These are phyloP conservation scores for Cyanistes caeruleus DNA, from an alignment of 2,113 vertebrate genomes.

Conservation along the genomic window DNA sequence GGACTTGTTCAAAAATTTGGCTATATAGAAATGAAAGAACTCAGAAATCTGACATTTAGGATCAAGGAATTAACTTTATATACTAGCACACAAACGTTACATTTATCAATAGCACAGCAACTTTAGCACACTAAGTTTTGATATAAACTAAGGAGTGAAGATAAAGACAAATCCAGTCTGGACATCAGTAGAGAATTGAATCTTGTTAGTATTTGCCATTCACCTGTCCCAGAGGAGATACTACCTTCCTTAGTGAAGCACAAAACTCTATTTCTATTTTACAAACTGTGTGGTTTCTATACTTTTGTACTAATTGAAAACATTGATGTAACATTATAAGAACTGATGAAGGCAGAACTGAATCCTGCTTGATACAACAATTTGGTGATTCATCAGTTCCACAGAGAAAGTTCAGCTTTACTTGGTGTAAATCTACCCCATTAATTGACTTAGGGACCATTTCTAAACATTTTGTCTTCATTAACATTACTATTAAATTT, in stretches of 20 bases:
- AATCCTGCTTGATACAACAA: neutral
- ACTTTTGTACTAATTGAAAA: neutral
- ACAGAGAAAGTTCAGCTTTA: neutral
- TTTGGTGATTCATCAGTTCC: neutral
- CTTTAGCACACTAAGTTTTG: neutral
- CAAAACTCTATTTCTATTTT: neutral
- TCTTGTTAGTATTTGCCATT: neutral
- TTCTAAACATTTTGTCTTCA: neutral
- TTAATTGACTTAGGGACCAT: neutral
- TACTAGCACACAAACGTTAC: neutral
- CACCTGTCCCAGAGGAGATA: neutral
- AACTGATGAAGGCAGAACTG: neutral
- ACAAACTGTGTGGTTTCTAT: neutral
- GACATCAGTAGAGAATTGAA: accelerated
- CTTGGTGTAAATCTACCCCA: neutral
- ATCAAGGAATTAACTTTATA: neutral
- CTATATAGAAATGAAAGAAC: neutral
- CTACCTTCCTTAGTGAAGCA: neutral
- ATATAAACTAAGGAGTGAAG: neutral
- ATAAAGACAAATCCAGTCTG: neutral
- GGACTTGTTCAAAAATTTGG: neutral
- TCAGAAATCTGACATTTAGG: neutral
- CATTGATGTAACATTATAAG: neutral
- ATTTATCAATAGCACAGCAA: neutral
- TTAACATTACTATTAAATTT: neutral